Base-by-base conservation (phyloP, 2,113 vertebrate species). In the Neolamprologus caudopunctatus region DNA sequence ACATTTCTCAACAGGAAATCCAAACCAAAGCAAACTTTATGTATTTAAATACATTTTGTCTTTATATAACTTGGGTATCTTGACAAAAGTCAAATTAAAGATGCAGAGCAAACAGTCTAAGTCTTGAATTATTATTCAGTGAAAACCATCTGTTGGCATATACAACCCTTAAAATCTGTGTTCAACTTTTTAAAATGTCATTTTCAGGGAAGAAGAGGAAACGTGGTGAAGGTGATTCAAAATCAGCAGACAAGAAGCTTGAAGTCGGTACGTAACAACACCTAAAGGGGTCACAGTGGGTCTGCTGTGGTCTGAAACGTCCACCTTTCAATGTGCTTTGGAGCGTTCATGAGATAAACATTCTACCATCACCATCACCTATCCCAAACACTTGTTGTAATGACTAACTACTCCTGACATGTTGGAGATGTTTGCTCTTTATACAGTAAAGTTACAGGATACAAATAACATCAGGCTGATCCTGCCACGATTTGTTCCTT, bases 401-500 rank as follows among this genome's bases (percentile, higher is more conserved):
- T 5, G 9, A 37, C 37, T 0, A 1, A 37, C 9, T 37, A 0
- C 37, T 37, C 9, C 9, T 37, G 9, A 37, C 37, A 37, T 1
- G 0, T 37, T 37, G 35, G 35, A 37, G 35, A 4, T 37, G 35
- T 37, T 2, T 1, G 35, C 9, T 37, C 2, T 37, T 37, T 37
- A 37, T 37, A 37, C 35, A 37, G 37, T 37, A 37, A 37, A 11
- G 37, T 12, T 12, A 40, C 37, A 40, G 37, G 5, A 40, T 12
- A 12, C 5, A 40, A 40, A 40, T 12, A 40, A 40, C 37, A 40
- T 40, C 37, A 40, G 37, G 10, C 37, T 40, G 37, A 40, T 40
- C 10, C 37, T 40, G 10, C 0, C 2, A 5, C 37, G 1, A 2
- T 40, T 40, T 40, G 10, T 40, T 40, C 10, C 37, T 2, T 0